Conservation (phyloP, 2,888 invertebrate genomes). For the Clitarchus hookeri region DNA sequence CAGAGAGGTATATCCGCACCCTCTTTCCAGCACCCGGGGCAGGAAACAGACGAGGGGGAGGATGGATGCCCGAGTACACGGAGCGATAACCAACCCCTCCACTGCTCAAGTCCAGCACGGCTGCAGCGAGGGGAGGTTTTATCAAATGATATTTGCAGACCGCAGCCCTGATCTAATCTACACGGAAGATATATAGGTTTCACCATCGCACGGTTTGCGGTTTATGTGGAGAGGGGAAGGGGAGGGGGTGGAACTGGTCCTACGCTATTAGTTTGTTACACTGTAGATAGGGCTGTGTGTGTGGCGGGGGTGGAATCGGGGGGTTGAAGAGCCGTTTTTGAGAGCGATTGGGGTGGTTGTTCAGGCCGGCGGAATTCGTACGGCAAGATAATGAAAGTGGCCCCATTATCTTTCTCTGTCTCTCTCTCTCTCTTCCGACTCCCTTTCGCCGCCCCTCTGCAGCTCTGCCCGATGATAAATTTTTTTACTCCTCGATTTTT, state of each 20-base stretch:
- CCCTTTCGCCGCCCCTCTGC: not conserved
- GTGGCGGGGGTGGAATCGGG: not conserved
- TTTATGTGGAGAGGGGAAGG: not conserved
- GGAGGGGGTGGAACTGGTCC: not conserved
- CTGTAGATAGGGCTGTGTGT: constrained; percentile 15
- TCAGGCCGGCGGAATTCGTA: not conserved
- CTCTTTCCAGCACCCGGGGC: not conserved
- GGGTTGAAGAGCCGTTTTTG: constrained; percentile 8
- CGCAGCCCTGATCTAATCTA: constrained; percentile 20
- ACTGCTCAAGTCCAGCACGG: not conserved
- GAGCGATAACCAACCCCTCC: constrained; percentile 20
- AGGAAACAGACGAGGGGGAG: not conserved
- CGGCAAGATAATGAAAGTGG: constrained; percentile 14
- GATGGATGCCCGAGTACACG: not conserved
- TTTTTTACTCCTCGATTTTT: not conserved
- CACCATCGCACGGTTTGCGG: not conserved
- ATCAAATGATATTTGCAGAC: constrained; percentile 27
- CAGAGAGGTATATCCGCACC: not conserved
- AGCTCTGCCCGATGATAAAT: not conserved
- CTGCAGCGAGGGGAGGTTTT: not conserved
- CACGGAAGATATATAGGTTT: constrained; percentile 23
- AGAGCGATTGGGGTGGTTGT: not conserved
- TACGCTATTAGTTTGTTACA: constrained; percentile 25
- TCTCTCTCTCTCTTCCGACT: not conserved
- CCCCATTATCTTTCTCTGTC: not conserved